Evolutionary conservation across 2,113 vertebrate genomes (phyloP).

Genomic region (Sprattus sprattus): DNA sequence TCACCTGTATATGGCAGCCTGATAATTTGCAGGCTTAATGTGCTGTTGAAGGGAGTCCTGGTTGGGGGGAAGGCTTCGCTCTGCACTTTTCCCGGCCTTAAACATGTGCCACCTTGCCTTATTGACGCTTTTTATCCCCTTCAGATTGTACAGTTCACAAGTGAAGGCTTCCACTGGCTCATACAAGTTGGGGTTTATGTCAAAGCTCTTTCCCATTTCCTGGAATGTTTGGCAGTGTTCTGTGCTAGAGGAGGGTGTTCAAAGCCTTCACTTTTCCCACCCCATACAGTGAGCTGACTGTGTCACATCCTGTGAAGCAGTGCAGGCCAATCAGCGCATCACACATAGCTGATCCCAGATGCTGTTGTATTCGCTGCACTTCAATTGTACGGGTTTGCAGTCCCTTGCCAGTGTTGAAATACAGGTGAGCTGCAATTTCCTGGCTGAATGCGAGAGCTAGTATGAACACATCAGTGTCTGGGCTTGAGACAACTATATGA

Average conservation of each 20-base stretch:
- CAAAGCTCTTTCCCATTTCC: neutral
- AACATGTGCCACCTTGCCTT: neutral
- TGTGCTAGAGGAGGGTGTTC: neutral
- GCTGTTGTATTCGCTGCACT: neutral
- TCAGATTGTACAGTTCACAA: neutral
- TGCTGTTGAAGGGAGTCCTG: neutral
- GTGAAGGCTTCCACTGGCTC: neutral
- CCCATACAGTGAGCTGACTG: neutral
- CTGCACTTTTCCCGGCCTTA: neutral
- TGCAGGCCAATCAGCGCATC: neutral
- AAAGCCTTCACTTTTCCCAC: neutral
- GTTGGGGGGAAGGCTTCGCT: neutral
- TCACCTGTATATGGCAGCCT: conserved; percentile 6
- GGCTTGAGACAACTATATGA: too few relatives aligned
- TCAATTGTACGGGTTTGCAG: neutral
- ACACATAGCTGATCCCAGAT: neutral
- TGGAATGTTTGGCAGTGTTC: neutral
- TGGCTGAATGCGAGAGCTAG: too few relatives aligned
- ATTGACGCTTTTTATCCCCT: neutral
- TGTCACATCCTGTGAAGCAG: neutral
- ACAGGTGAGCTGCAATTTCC: neutral
- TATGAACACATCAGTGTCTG: too few relatives aligned
- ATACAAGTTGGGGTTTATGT: too few relatives aligned
- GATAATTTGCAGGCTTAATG: neutral
- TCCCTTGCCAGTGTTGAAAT: neutral